Evolutionary conservation across 2,888 invertebrate species (phyloP).

Genomic region (Synergus gifuensis): DNA sequence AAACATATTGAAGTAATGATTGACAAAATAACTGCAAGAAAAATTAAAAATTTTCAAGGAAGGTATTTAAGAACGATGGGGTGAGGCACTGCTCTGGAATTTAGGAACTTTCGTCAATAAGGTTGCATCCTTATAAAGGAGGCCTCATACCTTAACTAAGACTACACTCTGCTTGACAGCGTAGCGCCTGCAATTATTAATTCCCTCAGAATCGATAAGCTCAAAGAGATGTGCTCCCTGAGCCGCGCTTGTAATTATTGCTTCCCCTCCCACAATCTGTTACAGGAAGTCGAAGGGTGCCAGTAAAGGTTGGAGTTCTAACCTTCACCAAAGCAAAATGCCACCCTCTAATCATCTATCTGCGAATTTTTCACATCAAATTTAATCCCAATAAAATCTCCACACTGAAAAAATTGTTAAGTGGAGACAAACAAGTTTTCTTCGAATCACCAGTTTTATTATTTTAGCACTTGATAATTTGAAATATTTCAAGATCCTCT

Average conservation of each 20-base stretch:
- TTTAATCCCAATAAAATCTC: neutral
- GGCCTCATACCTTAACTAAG: conserved; percentile 46
- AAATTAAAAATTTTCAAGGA: neutral
- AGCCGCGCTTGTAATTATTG: conserved; percentile 75
- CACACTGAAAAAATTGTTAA: no score
- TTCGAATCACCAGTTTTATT: no score
- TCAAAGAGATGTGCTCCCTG: conserved; percentile 69
- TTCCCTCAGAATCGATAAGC: conserved; percentile 75
- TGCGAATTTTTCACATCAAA: conserved; percentile 47
- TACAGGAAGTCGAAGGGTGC: conserved; percentile 52
- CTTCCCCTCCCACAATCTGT: conserved; percentile 55
- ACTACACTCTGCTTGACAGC: conserved; percentile 44
- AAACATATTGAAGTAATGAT: neutral
- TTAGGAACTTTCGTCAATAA: conserved; percentile 20
- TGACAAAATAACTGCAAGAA: neutral
- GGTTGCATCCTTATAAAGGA: conserved; percentile 53
- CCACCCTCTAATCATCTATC: conserved; percentile 76
- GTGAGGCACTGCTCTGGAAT: conserved; percentile 7
- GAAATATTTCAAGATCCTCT: no score
- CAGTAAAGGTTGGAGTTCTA: conserved; percentile 51
- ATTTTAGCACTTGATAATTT: no score
- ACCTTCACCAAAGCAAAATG: conserved; percentile 73
- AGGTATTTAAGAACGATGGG: neutral
- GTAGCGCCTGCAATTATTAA: conserved; percentile 73
- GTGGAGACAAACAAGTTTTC: no score